These are phyloP conservation scores for Seriola rivoliana DNA, from an alignment of 2,113 vertebrate genomes.

Conservation along the genomic window DNA sequence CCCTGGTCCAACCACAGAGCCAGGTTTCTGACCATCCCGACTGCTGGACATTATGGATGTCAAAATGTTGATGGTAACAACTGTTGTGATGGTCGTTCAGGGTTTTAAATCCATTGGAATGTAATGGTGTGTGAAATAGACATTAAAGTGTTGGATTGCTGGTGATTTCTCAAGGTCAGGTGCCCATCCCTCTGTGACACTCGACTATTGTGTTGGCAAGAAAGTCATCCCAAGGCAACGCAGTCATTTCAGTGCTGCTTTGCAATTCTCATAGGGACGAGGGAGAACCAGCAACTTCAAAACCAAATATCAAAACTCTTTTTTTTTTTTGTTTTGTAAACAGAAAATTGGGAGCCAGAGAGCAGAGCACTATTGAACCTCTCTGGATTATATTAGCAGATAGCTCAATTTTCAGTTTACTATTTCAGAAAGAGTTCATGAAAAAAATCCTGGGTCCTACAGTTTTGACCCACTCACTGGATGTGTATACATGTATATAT, in stretches of 20 bases:
- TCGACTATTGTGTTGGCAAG: constrained; percentile 47
- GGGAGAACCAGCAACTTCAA: constrained; percentile 22
- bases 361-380: neutral
- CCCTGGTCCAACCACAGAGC: constrained; percentile 26
- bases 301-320: constrained; percentile 37
- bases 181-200: constrained; percentile 67
- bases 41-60: constrained; percentile 71
- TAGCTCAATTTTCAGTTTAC: constrained; percentile 12
- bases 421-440: constrained; percentile 7
- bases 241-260: constrained; percentile 44
- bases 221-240: constrained; percentile 34
- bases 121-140: constrained; percentile 86
- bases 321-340: constrained; percentile 26
- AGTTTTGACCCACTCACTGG: constrained; percentile 10
- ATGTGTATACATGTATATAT: neutral
- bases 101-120: constrained; percentile 83
- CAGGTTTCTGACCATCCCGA: constrained; percentile 49
- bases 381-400: neutral
- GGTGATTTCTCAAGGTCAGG: constrained; percentile 86
- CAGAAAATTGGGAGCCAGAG: constrained; percentile 17
- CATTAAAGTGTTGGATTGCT: constrained; percentile 83
- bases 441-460: constrained; percentile 8
- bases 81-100: constrained; percentile 71
- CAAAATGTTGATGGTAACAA: constrained; percentile 76
- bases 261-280: constrained; percentile 33